A percentile compares a stretch with the other conserved stretches of the same genome.
Conservation (phyloP, 2,797 vertebrate species). For the Takifugu rubripes region DNA sequence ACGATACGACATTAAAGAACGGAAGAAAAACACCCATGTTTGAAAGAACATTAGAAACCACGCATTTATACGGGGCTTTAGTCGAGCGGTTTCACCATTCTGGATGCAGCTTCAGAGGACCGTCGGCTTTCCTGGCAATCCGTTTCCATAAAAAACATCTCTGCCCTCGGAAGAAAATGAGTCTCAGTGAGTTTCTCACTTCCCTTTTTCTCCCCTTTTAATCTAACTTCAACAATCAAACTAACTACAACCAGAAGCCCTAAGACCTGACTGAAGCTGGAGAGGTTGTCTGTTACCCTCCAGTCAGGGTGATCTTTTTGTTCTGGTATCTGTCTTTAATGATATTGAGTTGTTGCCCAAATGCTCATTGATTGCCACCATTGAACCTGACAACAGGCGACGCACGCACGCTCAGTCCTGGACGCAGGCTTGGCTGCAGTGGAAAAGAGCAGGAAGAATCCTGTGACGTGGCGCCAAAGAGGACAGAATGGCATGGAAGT, state of each 20-base stretch:
- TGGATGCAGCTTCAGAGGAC: too few species aligned
- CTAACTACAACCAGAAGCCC: too few species aligned
- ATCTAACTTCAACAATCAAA: too few species aligned
- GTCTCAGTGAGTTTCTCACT: too few species aligned
- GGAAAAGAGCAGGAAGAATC: conserved; percentile 2
- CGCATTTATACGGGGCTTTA: too few species aligned
- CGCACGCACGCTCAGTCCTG: neutral
- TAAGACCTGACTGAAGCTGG: conserved; percentile 5
- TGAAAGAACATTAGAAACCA: too few species aligned
- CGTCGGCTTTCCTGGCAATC: too few species aligned
- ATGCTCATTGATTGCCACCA: conserved; percentile 61
- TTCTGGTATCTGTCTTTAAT: conserved; percentile 56
- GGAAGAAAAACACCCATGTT: too few species aligned
- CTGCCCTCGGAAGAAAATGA: too few species aligned
- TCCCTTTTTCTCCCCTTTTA: too few species aligned
- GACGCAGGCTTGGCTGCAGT: conserved; percentile 35
- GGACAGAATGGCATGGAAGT: neutral
- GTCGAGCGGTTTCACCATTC: too few species aligned
- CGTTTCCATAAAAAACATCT: too few species aligned
- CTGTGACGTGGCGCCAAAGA: neutral
- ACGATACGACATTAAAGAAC: neutral
- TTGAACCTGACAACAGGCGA: conserved; percentile 37
- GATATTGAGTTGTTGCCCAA: conserved; percentile 65
- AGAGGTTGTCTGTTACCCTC: conserved; percentile 5
- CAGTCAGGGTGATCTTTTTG: conserved; percentile 39